These are phyloP conservation scores for Miichthys miiuy DNA, from an alignment of 2,797 vertebrate species.

Conservation along the genomic window DNA sequence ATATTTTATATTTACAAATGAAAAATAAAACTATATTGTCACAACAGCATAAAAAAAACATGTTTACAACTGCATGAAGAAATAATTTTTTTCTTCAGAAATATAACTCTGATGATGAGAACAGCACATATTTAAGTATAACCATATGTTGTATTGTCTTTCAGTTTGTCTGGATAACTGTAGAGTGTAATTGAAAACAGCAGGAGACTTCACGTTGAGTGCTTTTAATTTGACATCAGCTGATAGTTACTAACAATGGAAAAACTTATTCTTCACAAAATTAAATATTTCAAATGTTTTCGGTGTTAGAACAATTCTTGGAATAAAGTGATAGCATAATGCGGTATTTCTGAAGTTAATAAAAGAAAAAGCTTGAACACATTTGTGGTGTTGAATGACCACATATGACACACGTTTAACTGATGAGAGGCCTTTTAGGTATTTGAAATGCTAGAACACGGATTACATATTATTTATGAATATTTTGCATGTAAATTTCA, in stretches of 20 bases:
- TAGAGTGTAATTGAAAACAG: conserved; percentile 76
- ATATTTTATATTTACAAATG: background rate
- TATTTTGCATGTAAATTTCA: conserved; percentile 37
- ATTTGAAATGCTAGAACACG: conserved; percentile 7
- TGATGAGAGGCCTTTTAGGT: background rate
- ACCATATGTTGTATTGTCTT: conserved; percentile 66
- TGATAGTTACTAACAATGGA: conserved; percentile 62
- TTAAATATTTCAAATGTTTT: conserved; percentile 66
- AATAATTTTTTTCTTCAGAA: conserved; percentile 33
- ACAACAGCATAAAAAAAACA: background rate
- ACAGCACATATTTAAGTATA: conserved; percentile 61
- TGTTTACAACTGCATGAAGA: conserved; percentile 40
- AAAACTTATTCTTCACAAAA: conserved; percentile 60
- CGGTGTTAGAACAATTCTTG: conserved; percentile 28
- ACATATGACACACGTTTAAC: background rate
- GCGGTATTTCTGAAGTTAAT: background rate
- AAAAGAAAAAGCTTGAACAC: background rate
- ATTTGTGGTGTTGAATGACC: background rate
- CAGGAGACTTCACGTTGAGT: conserved; percentile 56
- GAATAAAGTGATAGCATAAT: background rate
- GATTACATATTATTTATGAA: conserved; percentile 15
- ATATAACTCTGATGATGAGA: conserved; percentile 40
- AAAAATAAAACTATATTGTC: conserved; percentile 1
- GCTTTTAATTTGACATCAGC: conserved; percentile 70
- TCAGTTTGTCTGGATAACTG: conserved; percentile 57